Conservation (phyloP, 2,113 vertebrate species). For the Scopus umbretta region DNA sequence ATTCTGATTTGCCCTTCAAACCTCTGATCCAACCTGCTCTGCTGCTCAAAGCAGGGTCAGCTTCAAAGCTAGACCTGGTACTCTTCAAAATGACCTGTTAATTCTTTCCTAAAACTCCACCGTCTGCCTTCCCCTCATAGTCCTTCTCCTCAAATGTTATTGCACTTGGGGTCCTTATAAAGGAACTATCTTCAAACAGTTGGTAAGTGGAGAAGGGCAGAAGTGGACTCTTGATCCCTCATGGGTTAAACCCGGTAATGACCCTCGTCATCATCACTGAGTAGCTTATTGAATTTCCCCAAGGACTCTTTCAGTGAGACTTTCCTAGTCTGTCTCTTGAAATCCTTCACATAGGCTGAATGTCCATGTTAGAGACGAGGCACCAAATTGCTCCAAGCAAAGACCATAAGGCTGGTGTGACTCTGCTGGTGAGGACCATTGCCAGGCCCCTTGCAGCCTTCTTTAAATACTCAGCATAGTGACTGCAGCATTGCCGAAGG, state of each 20-base stretch:
- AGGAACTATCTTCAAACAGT: neutral
- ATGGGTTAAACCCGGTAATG: neutral
- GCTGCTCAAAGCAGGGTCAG: neutral
- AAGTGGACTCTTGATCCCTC: neutral
- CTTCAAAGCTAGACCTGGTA: neutral
- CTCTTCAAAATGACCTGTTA: neutral
- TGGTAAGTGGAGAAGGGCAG: neutral
- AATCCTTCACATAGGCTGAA: neutral
- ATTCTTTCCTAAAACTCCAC: neutral
- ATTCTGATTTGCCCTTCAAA: neutral
- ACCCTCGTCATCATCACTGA: rapidly evolving
- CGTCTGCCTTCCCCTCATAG: neutral
- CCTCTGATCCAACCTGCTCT: neutral
- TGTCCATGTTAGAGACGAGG: neutral
- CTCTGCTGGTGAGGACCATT: neutral
- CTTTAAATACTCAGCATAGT: neutral
- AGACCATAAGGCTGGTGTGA: neutral
- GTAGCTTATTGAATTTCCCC: neutral
- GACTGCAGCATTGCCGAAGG: neutral
- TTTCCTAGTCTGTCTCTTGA: neutral
- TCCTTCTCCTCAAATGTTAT: neutral
- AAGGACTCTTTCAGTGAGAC: neutral
- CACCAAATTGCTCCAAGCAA: neutral
- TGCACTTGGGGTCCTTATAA: neutral
- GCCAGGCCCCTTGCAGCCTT: neutral